Evolutionary conservation across 2,888 invertebrate genomes (phyloP).

Genomic region (Rhamphomyia laevipes): DNA sequence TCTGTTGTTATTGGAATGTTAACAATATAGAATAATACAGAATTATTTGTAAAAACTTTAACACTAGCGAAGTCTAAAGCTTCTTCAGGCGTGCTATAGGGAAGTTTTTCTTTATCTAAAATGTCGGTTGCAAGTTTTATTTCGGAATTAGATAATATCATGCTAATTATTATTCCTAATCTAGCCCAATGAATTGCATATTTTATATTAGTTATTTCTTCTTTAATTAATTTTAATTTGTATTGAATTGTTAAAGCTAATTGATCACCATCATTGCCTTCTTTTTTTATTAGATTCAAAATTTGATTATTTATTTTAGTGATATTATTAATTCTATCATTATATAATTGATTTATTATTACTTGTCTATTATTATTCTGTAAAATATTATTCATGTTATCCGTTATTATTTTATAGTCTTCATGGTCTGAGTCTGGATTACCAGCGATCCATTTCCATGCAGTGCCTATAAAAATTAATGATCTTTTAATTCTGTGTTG

Average conservation of each 20-base stretch:
- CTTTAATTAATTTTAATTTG: constrained; percentile 12
- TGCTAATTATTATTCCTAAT: constrained; percentile 13
- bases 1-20: constrained; percentile 9
- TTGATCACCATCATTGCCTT: constrained; percentile 5
- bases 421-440: background rate
- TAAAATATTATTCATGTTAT: constrained; percentile 5
- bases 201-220: constrained; percentile 10
- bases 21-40: constrained; percentile 4
- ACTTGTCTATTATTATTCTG: constrained; percentile 5
- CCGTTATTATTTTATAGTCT: constrained; percentile 1
- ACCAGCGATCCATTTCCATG: background rate
- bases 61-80: constrained; percentile 8
- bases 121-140: constrained; percentile 11
- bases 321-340: constrained; percentile 6
- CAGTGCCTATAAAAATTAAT: background rate
- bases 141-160: constrained; percentile 13
- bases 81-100: constrained; percentile 9
- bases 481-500: background rate
- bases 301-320: constrained; percentile 9
- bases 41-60: constrained; percentile 6
- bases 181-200: constrained; percentile 14
- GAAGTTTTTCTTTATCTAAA: constrained; percentile 12
- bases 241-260: constrained; percentile 9
- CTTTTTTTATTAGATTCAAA: constrained; percentile 4
- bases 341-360: constrained; percentile 5